Evolutionary conservation across 2,797 vertebrate species (phyloP).

Genomic region (Lacerta agilis): DNA sequence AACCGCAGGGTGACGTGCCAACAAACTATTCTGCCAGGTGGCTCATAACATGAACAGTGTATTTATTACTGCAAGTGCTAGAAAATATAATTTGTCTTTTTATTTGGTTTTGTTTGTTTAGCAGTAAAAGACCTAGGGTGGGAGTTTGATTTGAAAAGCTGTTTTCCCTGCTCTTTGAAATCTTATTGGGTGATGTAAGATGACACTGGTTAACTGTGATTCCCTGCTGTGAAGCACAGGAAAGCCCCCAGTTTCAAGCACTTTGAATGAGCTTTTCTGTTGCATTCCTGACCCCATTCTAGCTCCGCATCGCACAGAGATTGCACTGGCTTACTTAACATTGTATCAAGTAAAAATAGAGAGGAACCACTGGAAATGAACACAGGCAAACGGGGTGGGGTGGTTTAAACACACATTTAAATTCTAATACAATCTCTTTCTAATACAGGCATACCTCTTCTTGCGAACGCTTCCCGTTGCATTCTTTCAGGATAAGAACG

Average conservation of each 20-base stretch:
- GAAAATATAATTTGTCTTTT: conserved; percentile 58
- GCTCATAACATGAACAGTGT: conserved; percentile 15
- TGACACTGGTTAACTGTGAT: conserved; percentile 10
- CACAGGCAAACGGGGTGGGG: conserved; percentile 47
- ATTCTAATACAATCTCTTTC: neutral
- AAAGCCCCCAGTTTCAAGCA: neutral
- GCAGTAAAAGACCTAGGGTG: neutral
- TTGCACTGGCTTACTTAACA: conserved; percentile 3
- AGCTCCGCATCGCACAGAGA: neutral
- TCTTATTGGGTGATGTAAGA: conserved; percentile 1
- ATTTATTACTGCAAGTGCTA: conserved; percentile 2
- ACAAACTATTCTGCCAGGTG: conserved; percentile 30
- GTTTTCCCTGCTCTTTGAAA: conserved; percentile 13
- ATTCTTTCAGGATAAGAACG: too few species aligned
- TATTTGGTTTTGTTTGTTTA: conserved; percentile 42
- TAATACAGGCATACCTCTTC: neutral
- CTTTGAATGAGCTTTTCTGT: conserved; percentile 30
- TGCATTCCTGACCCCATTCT: conserved; percentile 15
- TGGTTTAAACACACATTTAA: neutral
- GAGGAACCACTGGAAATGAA: conserved; percentile 31
- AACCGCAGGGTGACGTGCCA: conserved; percentile 15
- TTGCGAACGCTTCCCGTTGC: too few species aligned
- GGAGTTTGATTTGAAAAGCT: neutral
- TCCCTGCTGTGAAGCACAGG: conserved; percentile 4
- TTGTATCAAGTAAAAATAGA: conserved; percentile 46